These are phyloP conservation scores for Nesoenas mayeri DNA, from an alignment of 2,113 vertebrate genomes.

Conservation along the genomic window DNA sequence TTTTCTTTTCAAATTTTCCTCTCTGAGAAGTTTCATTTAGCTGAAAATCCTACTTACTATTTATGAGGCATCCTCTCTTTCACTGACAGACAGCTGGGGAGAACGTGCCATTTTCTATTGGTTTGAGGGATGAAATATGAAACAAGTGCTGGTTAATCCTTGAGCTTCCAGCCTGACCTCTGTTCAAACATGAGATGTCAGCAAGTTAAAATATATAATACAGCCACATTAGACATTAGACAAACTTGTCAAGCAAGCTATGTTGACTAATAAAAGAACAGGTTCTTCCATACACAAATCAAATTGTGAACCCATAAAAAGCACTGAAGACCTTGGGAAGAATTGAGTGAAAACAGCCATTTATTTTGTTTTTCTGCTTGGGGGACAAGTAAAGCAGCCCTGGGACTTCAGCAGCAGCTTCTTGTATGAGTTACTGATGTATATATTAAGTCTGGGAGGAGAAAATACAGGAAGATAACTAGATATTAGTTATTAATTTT, in stretches of 20 bases:
- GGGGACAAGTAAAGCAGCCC: background rate
- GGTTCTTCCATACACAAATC: slow-evolving; percentile 45
- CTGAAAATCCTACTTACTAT: background rate
- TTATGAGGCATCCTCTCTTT: background rate
- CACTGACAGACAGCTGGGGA: background rate
- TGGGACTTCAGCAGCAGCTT: background rate
- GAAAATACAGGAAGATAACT: background rate
- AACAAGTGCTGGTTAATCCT: slow-evolving; percentile 47
- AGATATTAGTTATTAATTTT: background rate
- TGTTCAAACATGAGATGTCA: background rate
- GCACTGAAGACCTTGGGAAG: slow-evolving; percentile 12
- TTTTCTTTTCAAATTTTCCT: background rate
- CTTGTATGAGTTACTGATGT: background rate
- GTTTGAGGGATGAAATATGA: slow-evolving; percentile 54
- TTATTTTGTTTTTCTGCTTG: background rate
- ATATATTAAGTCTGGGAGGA: background rate
- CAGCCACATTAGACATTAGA: background rate
- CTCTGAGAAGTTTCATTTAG: background rate
- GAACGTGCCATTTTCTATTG: background rate
- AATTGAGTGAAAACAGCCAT: background rate
- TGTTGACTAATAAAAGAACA: slow-evolving; percentile 24
- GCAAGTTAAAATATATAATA: slow-evolving; percentile 40
- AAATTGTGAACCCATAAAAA: slow-evolving; percentile 16
- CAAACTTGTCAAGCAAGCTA: background rate
- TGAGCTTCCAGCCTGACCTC: slow-evolving; percentile 34